Base-by-base conservation (phyloP, 1,140 invertebrate species). In the Nebria ingens region DNA sequence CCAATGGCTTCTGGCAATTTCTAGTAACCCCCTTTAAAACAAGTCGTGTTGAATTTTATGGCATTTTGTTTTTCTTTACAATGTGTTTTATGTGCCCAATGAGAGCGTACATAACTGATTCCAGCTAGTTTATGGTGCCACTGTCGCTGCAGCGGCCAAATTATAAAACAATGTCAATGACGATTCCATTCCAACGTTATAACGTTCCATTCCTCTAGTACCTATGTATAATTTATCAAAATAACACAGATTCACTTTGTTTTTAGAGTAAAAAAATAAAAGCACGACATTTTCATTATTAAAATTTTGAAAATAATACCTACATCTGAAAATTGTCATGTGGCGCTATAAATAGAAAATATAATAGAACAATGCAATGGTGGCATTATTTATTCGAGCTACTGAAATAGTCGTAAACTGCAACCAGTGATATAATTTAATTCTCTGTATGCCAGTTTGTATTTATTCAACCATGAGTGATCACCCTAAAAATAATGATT, bases 91-190 rank as follows among this genome's bases (percentile, higher is more conserved):
- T 45, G 40, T 45, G 40, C 9, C 40, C 40, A 45, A 45, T 45
- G 40, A 45, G 40, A 45, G 40, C 40, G 9, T 45, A 45, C 40
- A 45, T 45, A 45, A 45, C 40, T 45, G 40, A 45, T 45, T 45
- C 17, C 9, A 45, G 40, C 40, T 9, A 12, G 40, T 45, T 45
- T 45, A 45, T 45, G 40, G 40, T 17, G 17, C 40, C 40, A 45
- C 9, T 45, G 40, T 45, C 40, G 40, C 17, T 45, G 40, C 15
- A 45, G 40, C 40, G 40, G 17, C 40, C 40, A 45, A 45, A 45
- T 17, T 12, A 45, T 45, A 45, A 45, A 45, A 45, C 40, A 45
- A 45, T 45, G 40, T 45, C 40, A 4, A 12, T 6, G 3, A 17
- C 40, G 40, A 12, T 29, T 29, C 4, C 25, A 29, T 29, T 29